Evolutionary conservation across 2,797 vertebrate genomes (phyloP).

Genomic region (Xerus rutilus): DNA sequence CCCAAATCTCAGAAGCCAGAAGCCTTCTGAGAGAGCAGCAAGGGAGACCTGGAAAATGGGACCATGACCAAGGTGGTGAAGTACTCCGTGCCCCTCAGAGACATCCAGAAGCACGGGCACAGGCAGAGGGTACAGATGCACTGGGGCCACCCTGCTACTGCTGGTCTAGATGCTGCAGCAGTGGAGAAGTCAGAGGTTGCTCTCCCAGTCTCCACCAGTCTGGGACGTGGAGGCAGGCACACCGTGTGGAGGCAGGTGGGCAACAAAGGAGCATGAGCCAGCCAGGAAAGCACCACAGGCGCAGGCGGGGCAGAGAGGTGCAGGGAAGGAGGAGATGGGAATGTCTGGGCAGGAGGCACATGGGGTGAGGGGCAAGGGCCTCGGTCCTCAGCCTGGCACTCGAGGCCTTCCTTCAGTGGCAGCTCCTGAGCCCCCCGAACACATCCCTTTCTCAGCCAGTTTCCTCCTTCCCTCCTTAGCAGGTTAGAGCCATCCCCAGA

Average conservation of each 20-base stretch:
- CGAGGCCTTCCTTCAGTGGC: not conserved
- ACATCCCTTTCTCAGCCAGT: not conserved
- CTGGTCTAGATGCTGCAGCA: too few species aligned
- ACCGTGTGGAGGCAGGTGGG: too few species aligned
- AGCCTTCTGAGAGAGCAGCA: not conserved
- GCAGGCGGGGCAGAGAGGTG: too few species aligned
- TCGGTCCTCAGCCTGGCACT: accelerated
- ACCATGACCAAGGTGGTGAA: not conserved
- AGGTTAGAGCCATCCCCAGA: not conserved
- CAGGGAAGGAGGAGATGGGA: too few species aligned
- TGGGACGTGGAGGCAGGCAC: too few species aligned
- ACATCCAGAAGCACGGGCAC: too few species aligned
- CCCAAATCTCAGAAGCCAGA: not conserved
- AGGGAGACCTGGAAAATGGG: not conserved
- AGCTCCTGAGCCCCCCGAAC: not conserved
- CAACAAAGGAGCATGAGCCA: too few species aligned
- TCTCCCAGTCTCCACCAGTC: too few species aligned
- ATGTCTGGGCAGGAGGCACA: too few species aligned
- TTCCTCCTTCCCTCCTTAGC: not conserved
- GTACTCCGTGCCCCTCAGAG: not conserved
- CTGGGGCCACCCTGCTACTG: too few species aligned
- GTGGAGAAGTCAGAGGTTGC: too few species aligned
- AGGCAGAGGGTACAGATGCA: not conserved
- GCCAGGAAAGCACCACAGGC: too few species aligned
- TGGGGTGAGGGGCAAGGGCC: accelerated